These are phyloP conservation scores for Gallinago stenura DNA, from an alignment of 2,797 vertebrate species.

Conservation along the genomic window DNA sequence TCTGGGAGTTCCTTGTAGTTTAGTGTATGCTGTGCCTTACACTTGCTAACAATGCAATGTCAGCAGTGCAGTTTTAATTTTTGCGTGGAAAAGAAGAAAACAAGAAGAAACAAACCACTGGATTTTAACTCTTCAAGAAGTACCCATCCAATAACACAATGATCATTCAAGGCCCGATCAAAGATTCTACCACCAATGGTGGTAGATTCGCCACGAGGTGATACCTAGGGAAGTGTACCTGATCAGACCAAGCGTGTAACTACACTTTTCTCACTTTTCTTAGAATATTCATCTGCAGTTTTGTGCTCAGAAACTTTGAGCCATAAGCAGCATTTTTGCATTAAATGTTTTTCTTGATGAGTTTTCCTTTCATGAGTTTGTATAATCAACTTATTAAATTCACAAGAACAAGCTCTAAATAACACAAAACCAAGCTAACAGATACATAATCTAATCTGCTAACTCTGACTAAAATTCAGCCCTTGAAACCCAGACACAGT, in stretches of 20 bases:
- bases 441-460: neutral
- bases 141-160: neutral
- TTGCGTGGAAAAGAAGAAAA: neutral
- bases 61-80: neutral
- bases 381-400: neutral
- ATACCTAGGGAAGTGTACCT: neutral
- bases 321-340: neutral
- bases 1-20: neutral
- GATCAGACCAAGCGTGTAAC: neutral
- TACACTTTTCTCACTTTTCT: neutral
- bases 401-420: neutral
- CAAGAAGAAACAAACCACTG: neutral
- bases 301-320: neutral
- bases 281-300: neutral
- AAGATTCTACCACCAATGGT: neutral
- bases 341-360: neutral
- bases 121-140: neutral
- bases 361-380: neutral
- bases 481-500: neutral
- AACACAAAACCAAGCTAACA: neutral
- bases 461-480: neutral
- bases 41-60: neutral
- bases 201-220: neutral
- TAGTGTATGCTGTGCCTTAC: neutral
- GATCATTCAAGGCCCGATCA: neutral